phyloP scores from a whole-genome alignment of 2,113 vertebrate species.

The Lampris megalopsis region DNA sequence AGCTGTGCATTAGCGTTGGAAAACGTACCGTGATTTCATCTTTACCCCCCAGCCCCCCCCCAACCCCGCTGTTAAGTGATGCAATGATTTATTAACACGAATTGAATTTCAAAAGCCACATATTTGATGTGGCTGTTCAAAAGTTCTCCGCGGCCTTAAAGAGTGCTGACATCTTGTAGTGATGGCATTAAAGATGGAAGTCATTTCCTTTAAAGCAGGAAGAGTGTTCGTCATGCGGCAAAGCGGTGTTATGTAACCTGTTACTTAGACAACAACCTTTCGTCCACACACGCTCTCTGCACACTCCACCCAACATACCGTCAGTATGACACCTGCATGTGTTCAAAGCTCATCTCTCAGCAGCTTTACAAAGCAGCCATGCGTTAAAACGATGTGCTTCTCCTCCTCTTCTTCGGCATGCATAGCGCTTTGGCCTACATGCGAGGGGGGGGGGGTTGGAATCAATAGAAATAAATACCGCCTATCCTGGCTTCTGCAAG shows the following conservation, averaged over 20 bases:
- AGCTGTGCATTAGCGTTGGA: constrained; percentile 17
- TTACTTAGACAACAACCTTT: constrained; percentile 12
- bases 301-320: neutral
- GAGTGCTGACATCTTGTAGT: constrained; percentile 63
- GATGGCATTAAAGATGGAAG: constrained; percentile 32
- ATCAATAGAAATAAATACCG: constrained; percentile 32
- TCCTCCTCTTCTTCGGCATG: constrained; percentile 61
- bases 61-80: constrained; percentile 16
- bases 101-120: constrained; percentile 56
- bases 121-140: constrained; percentile 45
- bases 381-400: constrained; percentile 50
- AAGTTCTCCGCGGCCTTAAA: constrained; percentile 69
- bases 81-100: constrained; percentile 47
- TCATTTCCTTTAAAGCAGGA: constrained; percentile 33
- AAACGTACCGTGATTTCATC: constrained; percentile 15
- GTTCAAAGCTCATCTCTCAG: constrained; percentile 35
- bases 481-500: constrained; percentile 21
- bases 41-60: neutral
- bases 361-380: constrained; percentile 40
- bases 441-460: constrained; percentile 51
- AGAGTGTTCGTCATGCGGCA: constrained; percentile 13
- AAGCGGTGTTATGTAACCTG: neutral
- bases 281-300: constrained; percentile 35
- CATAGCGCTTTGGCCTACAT: constrained; percentile 59
- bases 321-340: no score